These are phyloP conservation scores for Amazona guildingii DNA, from an alignment of 2,113 vertebrate genomes.

Conservation along the genomic window DNA sequence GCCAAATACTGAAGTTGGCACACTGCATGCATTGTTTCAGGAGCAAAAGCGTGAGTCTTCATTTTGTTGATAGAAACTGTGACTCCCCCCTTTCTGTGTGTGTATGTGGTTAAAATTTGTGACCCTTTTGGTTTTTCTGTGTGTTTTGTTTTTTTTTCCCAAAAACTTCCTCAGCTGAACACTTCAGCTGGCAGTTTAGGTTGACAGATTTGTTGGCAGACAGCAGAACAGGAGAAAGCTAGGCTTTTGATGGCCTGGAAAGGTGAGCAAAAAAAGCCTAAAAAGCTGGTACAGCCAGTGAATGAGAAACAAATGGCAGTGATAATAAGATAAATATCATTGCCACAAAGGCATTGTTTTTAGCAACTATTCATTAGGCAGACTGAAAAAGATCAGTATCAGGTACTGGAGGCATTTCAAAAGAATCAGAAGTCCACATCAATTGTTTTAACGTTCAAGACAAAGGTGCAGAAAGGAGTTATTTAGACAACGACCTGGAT, in stretches of 20 bases:
- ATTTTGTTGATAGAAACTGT: neutral
- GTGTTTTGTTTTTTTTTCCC: too few relatives aligned
- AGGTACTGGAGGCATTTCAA: neutral
- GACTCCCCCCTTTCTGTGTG: neutral
- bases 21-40: neutral
- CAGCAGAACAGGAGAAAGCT: neutral
- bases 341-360: neutral
- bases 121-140: rapidly evolving
- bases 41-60: neutral
- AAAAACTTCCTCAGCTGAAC: neutral
- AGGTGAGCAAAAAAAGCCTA: neutral
- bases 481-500: neutral
- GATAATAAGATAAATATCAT: neutral
- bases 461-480: neutral
- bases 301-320: neutral
- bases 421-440: neutral
- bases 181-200: neutral
- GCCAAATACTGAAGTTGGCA: neutral
- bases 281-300: neutral
- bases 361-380: neutral
- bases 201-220: neutral
- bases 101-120: neutral
- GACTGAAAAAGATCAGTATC: neutral
- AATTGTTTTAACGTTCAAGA: neutral
- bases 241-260: neutral